Base-by-base conservation (phyloP, 2,797 vertebrate genomes). In the Lutjanus argentimaculatus region DNA sequence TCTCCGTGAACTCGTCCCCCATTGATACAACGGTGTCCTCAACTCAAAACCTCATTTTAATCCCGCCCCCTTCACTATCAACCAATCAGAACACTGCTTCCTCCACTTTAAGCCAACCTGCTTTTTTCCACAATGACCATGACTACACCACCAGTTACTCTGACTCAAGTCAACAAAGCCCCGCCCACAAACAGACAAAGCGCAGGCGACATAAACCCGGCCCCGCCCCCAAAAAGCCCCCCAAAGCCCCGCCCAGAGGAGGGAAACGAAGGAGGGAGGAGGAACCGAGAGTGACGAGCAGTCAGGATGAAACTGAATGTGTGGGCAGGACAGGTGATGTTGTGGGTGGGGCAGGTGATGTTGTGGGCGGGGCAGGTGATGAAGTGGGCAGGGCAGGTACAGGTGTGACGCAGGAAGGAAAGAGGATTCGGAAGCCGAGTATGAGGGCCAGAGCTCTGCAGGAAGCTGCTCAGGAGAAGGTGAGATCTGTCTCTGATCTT, bases 401-500 rank as follows among this genome's bases (percentile, higher is more conserved):
- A 30, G 58, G 10, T 43, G 57, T 84, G 63, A 1, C 73, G 7
- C 67, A 14, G 75, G 51, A 82, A 42, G 58, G 84, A 80, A 25
- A 83, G 86, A 61, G 78, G 30, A 4, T 52, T 12, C 84, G 88
- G 21, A 94, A 85, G 58, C 86, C 17, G 0, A 94, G 76, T 15
- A 61, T 64, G 55, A 95, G 92, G 53, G 86, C 78, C 22, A 75
- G 36, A 73, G 87, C 66, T 21, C 76, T 89, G 21, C 79, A 73
- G 75, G 78, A 88, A 14, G 53, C 40, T 0, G 1, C 4, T 8
- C 10, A 71, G 51, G 17, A 10, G 3, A 89, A 91, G 85, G 86
- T 92, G 48, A 78, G 59, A 19, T 4, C 19, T 57, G 1, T 16
- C 1, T 70, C 42, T 25, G 25, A 25, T 6, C 30, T 36, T 36